Evolutionary conservation across 2,113 vertebrate species (phyloP).

Genomic region (Bujurquina vittata): DNA sequence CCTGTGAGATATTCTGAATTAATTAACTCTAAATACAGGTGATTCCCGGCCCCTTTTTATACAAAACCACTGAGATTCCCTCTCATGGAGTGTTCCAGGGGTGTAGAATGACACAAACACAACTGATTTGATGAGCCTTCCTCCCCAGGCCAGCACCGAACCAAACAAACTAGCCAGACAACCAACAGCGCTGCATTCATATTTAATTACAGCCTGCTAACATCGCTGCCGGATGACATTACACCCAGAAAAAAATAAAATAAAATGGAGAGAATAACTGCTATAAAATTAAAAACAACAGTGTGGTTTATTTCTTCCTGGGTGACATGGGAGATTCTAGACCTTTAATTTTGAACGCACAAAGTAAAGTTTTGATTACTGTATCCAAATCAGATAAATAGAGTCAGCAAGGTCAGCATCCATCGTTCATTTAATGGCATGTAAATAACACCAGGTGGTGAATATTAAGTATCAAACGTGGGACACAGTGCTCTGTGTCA

Average conservation of each 20-base stretch:
- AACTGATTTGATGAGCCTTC: slow-evolving; percentile 80
- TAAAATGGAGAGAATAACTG: slow-evolving; percentile 37
- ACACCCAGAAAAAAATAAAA: slow-evolving; percentile 64
- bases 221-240: slow-evolving; percentile 72
- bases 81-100: slow-evolving; percentile 79
- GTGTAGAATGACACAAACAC: slow-evolving; percentile 75
- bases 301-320: neutral
- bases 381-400: slow-evolving; percentile 28
- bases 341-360: neutral
- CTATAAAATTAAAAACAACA: slow-evolving; percentile 26
- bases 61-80: slow-evolving; percentile 86
- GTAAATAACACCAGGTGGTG: slow-evolving; percentile 81
- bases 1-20: slow-evolving; percentile 91
- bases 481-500: slow-evolving; percentile 70
- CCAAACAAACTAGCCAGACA: slow-evolving; percentile 76
- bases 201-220: slow-evolving; percentile 82
- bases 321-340: neutral
- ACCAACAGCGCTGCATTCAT: slow-evolving; percentile 82
- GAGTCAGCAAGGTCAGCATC: slow-evolving; percentile 39
- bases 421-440: slow-evolving; percentile 69
- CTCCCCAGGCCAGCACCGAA: slow-evolving; percentile 71
- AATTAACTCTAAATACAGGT: slow-evolving; percentile 96
- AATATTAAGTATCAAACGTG: slow-evolving; percentile 78
- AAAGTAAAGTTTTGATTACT: slow-evolving; percentile 25
- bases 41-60: slow-evolving; percentile 85